These are phyloP conservation scores for Corythoichthys intestinalis DNA, from an alignment of 2,113 vertebrate genomes.

Conservation along the genomic window DNA sequence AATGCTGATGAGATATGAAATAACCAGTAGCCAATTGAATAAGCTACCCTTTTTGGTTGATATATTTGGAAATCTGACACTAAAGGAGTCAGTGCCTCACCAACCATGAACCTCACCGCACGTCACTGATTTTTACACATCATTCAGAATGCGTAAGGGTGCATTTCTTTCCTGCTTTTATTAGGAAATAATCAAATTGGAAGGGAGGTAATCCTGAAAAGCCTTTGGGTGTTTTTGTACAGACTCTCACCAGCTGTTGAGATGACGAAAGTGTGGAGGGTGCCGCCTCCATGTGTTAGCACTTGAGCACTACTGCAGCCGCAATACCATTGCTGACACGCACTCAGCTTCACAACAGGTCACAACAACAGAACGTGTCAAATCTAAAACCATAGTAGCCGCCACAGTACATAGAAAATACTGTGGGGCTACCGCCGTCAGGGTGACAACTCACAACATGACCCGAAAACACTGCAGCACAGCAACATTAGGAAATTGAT, in stretches of 20 bases:
- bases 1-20: no score
- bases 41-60: no score
- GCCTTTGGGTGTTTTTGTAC: constrained; percentile 43
- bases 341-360: constrained; percentile 12
- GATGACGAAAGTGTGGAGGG: constrained; percentile 35
- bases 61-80: no score
- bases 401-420: constrained; percentile 13
- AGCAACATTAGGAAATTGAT: constrained; percentile 52
- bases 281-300: constrained; percentile 63
- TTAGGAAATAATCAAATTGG: neutral
- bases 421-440: constrained; percentile 12
- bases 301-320: constrained; percentile 30
- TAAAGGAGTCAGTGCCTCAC: no score
- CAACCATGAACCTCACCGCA: no score
- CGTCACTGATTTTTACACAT: neutral
- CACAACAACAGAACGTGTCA: constrained; percentile 6
- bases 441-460: constrained; percentile 19
- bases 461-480: constrained; percentile 3
- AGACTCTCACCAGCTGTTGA: constrained; percentile 31
- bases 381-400: neutral
- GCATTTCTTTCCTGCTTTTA: neutral
- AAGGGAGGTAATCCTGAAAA: constrained; percentile 32
- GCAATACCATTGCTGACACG: constrained; percentile 2
- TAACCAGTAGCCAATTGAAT: no score
- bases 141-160: neutral